Percentiles rank a stretch among this genome's conserved stretches.
Evolutionary conservation across 2,797 vertebrate genomes (phyloP).

Genomic region (Octomys mimax): DNA sequence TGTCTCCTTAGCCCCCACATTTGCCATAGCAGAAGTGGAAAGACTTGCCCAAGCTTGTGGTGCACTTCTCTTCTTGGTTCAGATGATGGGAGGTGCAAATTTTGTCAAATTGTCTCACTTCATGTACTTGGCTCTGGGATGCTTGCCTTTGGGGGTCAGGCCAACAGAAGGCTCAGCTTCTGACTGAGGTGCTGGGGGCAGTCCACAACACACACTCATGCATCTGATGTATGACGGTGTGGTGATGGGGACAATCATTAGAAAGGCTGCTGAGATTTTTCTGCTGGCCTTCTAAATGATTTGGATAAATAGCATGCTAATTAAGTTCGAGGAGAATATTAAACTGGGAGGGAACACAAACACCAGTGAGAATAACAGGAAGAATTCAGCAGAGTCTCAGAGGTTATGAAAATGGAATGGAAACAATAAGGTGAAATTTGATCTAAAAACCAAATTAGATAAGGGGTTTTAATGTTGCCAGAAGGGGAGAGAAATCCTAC

Average conservation of each 20-base stretch:
- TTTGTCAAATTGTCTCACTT: background rate
- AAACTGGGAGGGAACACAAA: conserved; percentile 48
- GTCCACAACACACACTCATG: accelerated
- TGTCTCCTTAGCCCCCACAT: background rate
- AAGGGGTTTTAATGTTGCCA: conserved; percentile 44
- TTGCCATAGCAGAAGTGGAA: background rate
- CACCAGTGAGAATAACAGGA: conserved; percentile 22
- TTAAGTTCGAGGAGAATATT: conserved; percentile 65
- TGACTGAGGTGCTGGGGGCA: background rate
- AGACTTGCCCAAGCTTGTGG: too few species aligned
- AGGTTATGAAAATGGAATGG: conserved; percentile 4
- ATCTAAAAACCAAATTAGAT: conserved; percentile 69
- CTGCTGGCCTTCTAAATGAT: conserved; percentile 19
- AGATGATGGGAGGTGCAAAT: background rate
- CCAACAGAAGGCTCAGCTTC: too few species aligned
- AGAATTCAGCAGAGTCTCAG: background rate
- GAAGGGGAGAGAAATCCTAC: background rate
- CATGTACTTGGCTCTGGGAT: background rate
- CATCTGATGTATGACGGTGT: background rate
- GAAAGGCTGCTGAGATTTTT: background rate
- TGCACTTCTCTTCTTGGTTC: background rate
- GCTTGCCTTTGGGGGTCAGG: background rate
- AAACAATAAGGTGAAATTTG: conserved; percentile 65
- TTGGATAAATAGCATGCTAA: conserved; percentile 58
- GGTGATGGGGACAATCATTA: background rate